These are phyloP conservation scores for Styela plicata DNA, from an alignment of 23 tunicate genomes.

Conservation along the genomic window DNA sequence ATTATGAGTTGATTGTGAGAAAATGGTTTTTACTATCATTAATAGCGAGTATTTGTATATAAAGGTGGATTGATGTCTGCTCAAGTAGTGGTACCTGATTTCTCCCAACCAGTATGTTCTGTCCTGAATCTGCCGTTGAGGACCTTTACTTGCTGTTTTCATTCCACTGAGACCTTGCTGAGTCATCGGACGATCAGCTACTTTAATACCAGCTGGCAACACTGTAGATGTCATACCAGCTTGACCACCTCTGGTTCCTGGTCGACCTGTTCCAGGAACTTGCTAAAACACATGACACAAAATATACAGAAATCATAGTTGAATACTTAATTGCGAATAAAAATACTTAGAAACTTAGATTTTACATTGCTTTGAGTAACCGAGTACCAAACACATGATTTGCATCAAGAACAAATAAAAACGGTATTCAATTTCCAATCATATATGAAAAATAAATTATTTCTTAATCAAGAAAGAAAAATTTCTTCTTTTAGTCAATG, in stretches of 20 bases:
- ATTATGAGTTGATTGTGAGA: too few species aligned
- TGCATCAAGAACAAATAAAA: too few species aligned
- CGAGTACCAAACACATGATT: background rate
- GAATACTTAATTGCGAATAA: too few species aligned
- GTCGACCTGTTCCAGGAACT: constrained; percentile 71
- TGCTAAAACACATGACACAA: background rate
- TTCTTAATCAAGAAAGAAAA: background rate
- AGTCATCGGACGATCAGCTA: constrained; percentile 93
- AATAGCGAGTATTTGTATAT: too few species aligned
- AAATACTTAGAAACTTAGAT: too few species aligned
- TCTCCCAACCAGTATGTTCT: constrained; percentile 94
- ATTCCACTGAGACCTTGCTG: constrained; percentile 96
- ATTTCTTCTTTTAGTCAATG: too few species aligned
- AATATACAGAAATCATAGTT: too few species aligned
- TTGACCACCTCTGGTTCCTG: constrained; percentile 78
- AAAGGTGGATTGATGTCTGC: too few species aligned
- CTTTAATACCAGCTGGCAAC: constrained; percentile 68
- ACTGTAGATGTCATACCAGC: constrained; percentile 55
- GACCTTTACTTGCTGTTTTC: constrained; percentile 75
- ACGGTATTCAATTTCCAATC: background rate
- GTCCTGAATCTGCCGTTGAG: constrained; percentile 92
- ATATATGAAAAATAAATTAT: background rate
- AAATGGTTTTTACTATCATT: too few species aligned
- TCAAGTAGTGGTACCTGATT: too few species aligned
- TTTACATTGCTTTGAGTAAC: background rate